Evolutionary conservation across 2,113 vertebrate genomes (phyloP).

Genomic region (Melanocharis versteri): DNA sequence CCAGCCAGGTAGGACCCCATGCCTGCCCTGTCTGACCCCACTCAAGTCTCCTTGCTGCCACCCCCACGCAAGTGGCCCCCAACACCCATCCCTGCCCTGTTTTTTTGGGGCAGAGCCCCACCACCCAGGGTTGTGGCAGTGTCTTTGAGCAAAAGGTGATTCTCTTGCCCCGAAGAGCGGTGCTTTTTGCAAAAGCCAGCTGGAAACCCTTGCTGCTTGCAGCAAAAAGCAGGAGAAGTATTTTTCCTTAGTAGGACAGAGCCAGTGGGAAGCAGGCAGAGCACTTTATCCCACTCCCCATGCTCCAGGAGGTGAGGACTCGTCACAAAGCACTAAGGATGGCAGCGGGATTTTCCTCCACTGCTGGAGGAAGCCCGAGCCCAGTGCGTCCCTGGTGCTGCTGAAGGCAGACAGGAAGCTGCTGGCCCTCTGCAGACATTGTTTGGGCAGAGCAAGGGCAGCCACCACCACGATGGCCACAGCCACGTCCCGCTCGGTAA

Average conservation of each 20-base stretch:
- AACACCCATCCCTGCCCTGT: background rate
- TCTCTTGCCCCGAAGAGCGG: background rate
- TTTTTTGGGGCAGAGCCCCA: background rate
- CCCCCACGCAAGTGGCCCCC: accelerated
- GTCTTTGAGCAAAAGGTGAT: background rate
- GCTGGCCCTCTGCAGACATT: background rate
- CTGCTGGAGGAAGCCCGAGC: background rate
- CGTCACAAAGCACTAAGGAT: background rate
- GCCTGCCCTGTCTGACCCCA: background rate
- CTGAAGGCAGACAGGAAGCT: constrained; percentile 1
- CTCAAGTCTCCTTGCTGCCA: background rate
- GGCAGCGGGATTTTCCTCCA: background rate
- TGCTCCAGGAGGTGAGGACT: background rate
- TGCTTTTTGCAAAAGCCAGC: background rate
- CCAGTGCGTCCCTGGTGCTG: background rate
- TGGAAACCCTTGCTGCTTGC: background rate
- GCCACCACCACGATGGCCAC: background rate
- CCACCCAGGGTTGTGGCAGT: background rate
- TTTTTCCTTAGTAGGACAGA: background rate
- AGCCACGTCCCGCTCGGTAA: background rate
- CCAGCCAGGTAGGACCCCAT: background rate
- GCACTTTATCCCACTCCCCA: background rate
- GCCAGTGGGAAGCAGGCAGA: background rate
- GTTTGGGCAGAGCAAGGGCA: constrained; percentile 7
- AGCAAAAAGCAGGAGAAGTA: background rate